Conservation (phyloP, 2,888 invertebrate species). For the Exocentrus adspersus region DNA sequence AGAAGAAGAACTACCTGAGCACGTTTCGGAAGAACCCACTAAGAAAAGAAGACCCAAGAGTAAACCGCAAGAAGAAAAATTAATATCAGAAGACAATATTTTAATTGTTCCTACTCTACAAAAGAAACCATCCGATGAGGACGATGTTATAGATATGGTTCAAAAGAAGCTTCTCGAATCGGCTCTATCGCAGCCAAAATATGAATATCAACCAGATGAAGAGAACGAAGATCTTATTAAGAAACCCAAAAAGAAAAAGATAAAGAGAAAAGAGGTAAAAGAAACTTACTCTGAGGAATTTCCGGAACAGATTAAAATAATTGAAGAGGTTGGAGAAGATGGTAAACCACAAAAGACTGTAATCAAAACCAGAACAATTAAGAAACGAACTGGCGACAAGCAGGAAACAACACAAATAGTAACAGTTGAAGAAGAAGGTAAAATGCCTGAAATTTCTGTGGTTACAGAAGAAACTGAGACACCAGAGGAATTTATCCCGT, state of each 20-base stretch:
- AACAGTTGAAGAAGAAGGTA: slow-evolving; percentile 64
- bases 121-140: slow-evolving; percentile 55
- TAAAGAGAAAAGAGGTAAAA: slow-evolving; percentile 41
- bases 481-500: slow-evolving; percentile 42
- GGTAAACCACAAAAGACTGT: slow-evolving; percentile 48
- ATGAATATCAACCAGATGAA: slow-evolving; percentile 27
- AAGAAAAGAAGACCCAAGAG: slow-evolving; percentile 40
- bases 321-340: slow-evolving; percentile 43
- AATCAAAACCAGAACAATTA: slow-evolving; percentile 51
- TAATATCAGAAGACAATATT: slow-evolving; percentile 48
- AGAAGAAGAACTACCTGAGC: background rate
- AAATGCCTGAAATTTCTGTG: slow-evolving; percentile 62
- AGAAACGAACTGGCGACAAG: slow-evolving; percentile 53
- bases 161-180: slow-evolving; percentile 55
- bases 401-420: slow-evolving; percentile 63
- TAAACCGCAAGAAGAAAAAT: slow-evolving; percentile 43
- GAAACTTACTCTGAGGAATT: slow-evolving; percentile 52
- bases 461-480: slow-evolving; percentile 51
- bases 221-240: slow-evolving; percentile 55
- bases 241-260: slow-evolving; percentile 48
- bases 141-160: slow-evolving; percentile 53
- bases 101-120: slow-evolving; percentile 52
- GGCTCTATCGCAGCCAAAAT: slow-evolving; percentile 46
- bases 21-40: background rate
- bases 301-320: slow-evolving; percentile 53